Conservation (phyloP, 2,888 invertebrate genomes). For the Leptarthrus brevirostris region DNA sequence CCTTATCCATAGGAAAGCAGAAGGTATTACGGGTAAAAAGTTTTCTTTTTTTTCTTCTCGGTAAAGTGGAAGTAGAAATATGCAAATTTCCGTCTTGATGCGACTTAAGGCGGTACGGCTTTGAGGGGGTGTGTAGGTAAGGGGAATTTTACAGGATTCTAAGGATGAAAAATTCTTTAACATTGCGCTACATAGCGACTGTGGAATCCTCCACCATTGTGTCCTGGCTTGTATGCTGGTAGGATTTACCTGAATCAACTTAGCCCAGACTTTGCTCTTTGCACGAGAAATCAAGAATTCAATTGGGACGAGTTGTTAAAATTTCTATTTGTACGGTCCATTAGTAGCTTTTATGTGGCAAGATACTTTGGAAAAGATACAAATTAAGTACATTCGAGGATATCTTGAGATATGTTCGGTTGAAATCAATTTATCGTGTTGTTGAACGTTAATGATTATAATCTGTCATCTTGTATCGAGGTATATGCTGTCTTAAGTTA, state of each 20-base stretch:
- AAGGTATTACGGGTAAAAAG: constrained; percentile 42
- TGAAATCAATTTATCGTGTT: no score
- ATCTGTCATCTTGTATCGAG: no score
- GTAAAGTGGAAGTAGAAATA: constrained; percentile 50
- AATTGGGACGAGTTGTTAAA: constrained; percentile 29
- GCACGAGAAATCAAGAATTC: constrained; percentile 17
- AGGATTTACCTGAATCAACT: constrained; percentile 47
- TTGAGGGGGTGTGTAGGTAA: constrained; percentile 8
- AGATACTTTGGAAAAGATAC: background rate
- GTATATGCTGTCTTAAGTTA: no score
- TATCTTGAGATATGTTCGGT: no score
- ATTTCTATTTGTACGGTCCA: constrained; percentile 41
- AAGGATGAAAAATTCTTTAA: constrained; percentile 28
- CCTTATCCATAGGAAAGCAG: constrained; percentile 24
- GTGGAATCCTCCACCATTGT: constrained; percentile 28
- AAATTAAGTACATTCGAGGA: no score
- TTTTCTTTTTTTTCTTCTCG: constrained; percentile 35
- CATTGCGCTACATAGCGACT: constrained; percentile 25
- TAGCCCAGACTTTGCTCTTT: constrained; percentile 28
- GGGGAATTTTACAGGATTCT: constrained; percentile 20
- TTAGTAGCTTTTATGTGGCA: constrained; percentile 10
- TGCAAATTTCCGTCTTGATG: constrained; percentile 54
- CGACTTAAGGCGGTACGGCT: constrained; percentile 50
- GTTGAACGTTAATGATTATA: no score
- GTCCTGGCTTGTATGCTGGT: constrained; percentile 22